Conservation (phyloP, 2,113 vertebrate genomes). For the Pituophis catenifer region DNA sequence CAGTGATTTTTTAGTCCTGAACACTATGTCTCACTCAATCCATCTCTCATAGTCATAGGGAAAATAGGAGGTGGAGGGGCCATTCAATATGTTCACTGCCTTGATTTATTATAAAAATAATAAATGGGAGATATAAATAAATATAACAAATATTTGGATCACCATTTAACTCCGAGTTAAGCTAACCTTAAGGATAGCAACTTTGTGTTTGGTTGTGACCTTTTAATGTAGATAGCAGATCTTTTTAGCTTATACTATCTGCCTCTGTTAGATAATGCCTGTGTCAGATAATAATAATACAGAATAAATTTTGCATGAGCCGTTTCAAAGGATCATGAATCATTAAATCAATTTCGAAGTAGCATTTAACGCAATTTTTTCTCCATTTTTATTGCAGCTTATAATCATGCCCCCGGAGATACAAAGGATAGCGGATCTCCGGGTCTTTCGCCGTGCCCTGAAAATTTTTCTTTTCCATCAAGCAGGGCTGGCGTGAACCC, state of each 20-base stretch:
- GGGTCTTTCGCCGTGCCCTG: too few relatives aligned
- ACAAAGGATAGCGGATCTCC: too few relatives aligned
- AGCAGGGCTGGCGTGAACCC: too few relatives aligned
- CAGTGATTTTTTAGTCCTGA: not conserved
- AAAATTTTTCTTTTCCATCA: too few relatives aligned
- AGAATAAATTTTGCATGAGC: conserved; percentile 47
- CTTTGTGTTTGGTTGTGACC: not conserved
- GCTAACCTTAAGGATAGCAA: not conserved
- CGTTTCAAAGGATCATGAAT: conserved; percentile 40
- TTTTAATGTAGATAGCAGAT: conserved; percentile 1
- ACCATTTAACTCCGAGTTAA: not conserved
- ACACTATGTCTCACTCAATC: not conserved
- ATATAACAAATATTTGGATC: not conserved
- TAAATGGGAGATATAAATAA: not conserved
- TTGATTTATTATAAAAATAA: not conserved
- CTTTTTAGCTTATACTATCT: conserved; percentile 28
- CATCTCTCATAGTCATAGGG: not conserved
- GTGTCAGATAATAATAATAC: conserved; percentile 30
- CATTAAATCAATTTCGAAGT: conserved; percentile 37
- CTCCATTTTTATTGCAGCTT: not conserved
- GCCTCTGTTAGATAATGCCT: conserved; percentile 27
- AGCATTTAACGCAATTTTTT: not conserved
- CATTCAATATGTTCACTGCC: not conserved
- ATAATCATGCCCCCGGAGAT: not conserved
- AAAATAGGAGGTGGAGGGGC: not conserved